Evolutionary conservation across 2,113 vertebrate species (phyloP).

Genomic region (Eleginops maclovinus): DNA sequence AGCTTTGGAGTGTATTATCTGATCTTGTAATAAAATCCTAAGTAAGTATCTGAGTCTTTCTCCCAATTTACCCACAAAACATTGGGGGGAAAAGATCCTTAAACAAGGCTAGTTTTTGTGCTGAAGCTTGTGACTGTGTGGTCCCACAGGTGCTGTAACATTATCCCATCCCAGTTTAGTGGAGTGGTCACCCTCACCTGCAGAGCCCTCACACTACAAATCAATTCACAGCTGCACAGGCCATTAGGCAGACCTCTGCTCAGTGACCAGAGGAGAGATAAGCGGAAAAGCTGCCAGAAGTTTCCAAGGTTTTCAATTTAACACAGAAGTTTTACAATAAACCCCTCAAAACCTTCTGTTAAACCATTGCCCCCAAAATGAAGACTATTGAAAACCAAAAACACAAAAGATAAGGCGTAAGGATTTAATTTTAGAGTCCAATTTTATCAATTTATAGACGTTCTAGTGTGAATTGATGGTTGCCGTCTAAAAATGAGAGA

Average conservation of each 20-base stretch:
- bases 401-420: not conserved
- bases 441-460: no score
- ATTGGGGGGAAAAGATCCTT: no score
- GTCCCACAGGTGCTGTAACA: slow-evolving; percentile 53
- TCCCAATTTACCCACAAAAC: not conserved
- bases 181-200: slow-evolving; percentile 54
- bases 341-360: not conserved
- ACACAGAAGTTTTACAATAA: not conserved
- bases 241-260: slow-evolving; percentile 44
- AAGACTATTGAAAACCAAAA: not conserved
- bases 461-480: not conserved
- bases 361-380: not conserved
- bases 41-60: not conserved
- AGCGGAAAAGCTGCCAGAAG: not conserved
- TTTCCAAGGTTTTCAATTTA: slow-evolving; percentile 4
- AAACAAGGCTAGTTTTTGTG: not conserved
- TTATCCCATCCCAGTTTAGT: slow-evolving; percentile 14
- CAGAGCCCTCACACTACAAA: slow-evolving; percentile 35
- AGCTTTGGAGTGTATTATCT: slow-evolving; percentile 4
- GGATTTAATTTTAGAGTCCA: not conserved
- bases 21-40: not conserved
- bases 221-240: slow-evolving; percentile 59
- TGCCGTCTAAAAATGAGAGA: not conserved
- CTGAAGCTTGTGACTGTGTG: slow-evolving; percentile 17
- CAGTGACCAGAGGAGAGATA: slow-evolving; percentile 1